These are phyloP conservation scores for Lepidotrigona ventralis DNA, from an alignment of 1,140 invertebrate genomes.

Conservation along the genomic window DNA sequence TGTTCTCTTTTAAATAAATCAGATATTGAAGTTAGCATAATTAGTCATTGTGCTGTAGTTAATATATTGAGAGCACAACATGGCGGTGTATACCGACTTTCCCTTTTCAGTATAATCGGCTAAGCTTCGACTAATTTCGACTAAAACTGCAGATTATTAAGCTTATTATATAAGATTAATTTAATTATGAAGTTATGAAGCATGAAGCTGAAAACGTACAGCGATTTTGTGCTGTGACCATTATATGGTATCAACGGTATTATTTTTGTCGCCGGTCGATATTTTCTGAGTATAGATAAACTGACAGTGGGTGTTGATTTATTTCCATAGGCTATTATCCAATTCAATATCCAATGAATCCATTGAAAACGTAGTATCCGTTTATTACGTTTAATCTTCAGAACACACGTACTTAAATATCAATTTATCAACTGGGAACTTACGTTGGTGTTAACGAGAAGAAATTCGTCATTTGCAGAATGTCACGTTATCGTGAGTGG, in stretches of 20 bases:
- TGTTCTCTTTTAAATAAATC: not conserved
- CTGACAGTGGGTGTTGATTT: slow-evolving; percentile 28
- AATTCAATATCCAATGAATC: not conserved
- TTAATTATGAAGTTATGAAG: not conserved
- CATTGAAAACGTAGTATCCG: not conserved
- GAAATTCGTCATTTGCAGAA: slow-evolving; percentile 21
- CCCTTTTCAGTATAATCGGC: slow-evolving; percentile 28
- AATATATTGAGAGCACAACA: slow-evolving; percentile 26
- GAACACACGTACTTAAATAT: not conserved
- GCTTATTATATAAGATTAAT: not conserved
- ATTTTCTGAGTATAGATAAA: slow-evolving; percentile 33
- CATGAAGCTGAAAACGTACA: not conserved
- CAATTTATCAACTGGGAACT: not conserved
- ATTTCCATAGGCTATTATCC: not conserved
- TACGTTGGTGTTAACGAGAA: not conserved
- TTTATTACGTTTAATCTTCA: not conserved
- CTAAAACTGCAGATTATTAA: not conserved
- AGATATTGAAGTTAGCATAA: not conserved
- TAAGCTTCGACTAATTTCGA: not conserved
- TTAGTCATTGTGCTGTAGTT: slow-evolving; percentile 9
- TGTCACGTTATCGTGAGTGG: slow-evolving; percentile 93
- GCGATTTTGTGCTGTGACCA: not conserved
- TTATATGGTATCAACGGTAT: not conserved
- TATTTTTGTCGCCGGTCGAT: slow-evolving; percentile 40
- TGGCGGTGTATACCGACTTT: slow-evolving; percentile 41